Percentiles rank a stretch among this genome's conserved stretches.
Evolutionary conservation across 2,888 invertebrate genomes (phyloP).

Genomic region (Tribolium freemani): DNA sequence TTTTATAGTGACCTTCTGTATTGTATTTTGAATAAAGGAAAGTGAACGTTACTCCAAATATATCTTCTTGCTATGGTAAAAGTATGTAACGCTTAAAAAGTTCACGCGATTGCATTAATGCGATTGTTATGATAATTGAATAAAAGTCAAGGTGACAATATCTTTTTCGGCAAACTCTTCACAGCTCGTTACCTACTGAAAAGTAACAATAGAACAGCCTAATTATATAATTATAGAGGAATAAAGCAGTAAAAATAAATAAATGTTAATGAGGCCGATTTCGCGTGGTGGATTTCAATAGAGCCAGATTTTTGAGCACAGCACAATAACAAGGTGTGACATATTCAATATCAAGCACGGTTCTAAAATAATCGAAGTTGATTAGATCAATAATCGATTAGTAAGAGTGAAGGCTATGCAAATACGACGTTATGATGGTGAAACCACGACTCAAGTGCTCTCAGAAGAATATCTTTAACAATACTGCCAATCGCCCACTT

Average conservation of each 20-base stretch:
- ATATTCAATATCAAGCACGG: constrained; percentile 20
- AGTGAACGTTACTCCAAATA: constrained; percentile 26
- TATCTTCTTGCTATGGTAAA: constrained; percentile 13
- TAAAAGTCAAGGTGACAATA: constrained; percentile 41
- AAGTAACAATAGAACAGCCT: background rate
- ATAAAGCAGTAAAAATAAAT: background rate
- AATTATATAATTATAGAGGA: background rate
- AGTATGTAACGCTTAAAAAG: constrained; percentile 17
- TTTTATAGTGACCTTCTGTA: constrained; percentile 1
- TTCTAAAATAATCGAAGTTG: constrained; percentile 23
- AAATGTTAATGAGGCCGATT: constrained; percentile 16
- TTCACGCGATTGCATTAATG: constrained; percentile 15
- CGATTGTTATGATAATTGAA: constrained; percentile 18
- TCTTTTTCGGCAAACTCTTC: constrained; percentile 15
- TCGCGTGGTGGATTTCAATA: background rate
- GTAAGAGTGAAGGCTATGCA: constrained; percentile 34
- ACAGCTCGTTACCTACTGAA: background rate
- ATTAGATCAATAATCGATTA: constrained; percentile 38
- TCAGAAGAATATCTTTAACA: constrained; percentile 14
- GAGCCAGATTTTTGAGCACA: constrained; percentile 8
- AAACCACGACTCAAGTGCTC: constrained; percentile 20
- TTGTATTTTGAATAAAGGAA: constrained; percentile 12
- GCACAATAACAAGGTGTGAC: constrained; percentile 42
- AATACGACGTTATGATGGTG: constrained; percentile 17
- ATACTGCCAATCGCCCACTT: constrained; percentile 25